Evolutionary conservation across 2,113 vertebrate species (phyloP), one percentile per base, ranked within the genome.

Genomic region (Colistium nudipinnis): DNA sequence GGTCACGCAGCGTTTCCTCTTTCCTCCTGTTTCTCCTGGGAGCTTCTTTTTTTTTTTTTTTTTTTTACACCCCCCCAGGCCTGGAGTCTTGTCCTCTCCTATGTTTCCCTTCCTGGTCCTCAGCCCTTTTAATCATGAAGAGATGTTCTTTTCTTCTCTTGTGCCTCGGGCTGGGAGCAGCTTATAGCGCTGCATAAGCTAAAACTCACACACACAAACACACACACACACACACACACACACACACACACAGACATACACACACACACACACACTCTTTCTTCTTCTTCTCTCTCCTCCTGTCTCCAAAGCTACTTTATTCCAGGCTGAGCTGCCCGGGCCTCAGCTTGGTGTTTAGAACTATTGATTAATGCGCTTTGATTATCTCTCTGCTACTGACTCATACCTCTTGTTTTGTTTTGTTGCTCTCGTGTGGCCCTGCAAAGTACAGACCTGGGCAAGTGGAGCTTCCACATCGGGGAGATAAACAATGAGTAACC

Each of bases 141-240:
- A 88, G 86, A 88, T 88, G 82, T 89, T 90, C 83, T 85, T 88
- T 88, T 85, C 78, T 87, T 83, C 83, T 78, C 65, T 62, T 35
- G 51, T 17, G 78, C 87, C 84, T 71, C 63, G 24, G 87, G 87
- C 85, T 82, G 67, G 62, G 81, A 76, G 77, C 79, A 84, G 90
- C 86, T 88, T 82, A 84, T 71, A 75, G 81, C 56, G 12, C 81
- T 47, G 74, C 63, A 77, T 64, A 87, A 74, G 83, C 88, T 87
- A 74, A 71, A 87, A 87, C 66, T 74, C 67, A 77, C 33, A 17
- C 31, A 16, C 20, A 14, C 38, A 33, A 38, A 4, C 24, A n/a
- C 35, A 27, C 48, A 17, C 36, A n/a, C 43, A 19, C 25, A 20
- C 43, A 20, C 44, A 14, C 38, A 31, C 27, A 45, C 49, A 24